A percentile compares a stretch with the other conserved stretches of the same genome.
phyloP scores from a whole-genome alignment of 2,888 invertebrate genomes.

The Therioaphis trifolii region DNA sequence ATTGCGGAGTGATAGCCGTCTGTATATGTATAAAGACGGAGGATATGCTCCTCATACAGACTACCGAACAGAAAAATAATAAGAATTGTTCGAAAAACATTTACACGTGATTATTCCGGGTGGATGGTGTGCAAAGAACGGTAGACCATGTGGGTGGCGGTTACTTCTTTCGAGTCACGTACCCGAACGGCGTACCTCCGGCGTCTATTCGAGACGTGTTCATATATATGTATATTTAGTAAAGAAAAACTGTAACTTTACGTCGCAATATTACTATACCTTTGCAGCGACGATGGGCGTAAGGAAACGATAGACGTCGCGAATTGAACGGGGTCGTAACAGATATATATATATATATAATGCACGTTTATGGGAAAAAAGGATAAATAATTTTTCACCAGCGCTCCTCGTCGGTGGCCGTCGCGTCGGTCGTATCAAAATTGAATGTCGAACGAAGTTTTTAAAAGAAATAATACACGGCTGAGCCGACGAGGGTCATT shows the following conservation, averaged over 20 bases:
- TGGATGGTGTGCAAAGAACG: too few species aligned
- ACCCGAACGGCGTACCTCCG: not conserved
- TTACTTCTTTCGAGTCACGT: constrained; percentile 40
- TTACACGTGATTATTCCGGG: not conserved
- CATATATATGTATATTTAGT: not conserved
- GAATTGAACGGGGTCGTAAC: not conserved
- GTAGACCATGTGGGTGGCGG: not conserved
- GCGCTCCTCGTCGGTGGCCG: not conserved
- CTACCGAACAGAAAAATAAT: not conserved
- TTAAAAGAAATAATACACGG: constrained; percentile 44
- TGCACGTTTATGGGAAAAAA: not conserved
- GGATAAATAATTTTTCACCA: not conserved
- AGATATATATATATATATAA: constrained; percentile 3
- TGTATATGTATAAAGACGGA: too few species aligned
- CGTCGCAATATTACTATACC: not conserved
- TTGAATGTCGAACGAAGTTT: constrained; percentile 53
- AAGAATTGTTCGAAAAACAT: not conserved
- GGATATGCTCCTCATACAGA: too few species aligned
- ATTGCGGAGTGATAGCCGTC: too few species aligned
- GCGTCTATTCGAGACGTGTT: constrained; percentile 23
- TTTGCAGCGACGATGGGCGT: too few species aligned
- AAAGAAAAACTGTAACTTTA: constrained; percentile 16
- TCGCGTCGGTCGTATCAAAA: constrained; percentile 16
- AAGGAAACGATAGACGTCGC: not conserved
- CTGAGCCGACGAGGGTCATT: not conserved